Percentiles rank a stretch among this genome's conserved stretches.
These are phyloP conservation scores for Chlorocebus sabaeus DNA, from an alignment of 2,113 vertebrate genomes.

Conservation along the genomic window DNA sequence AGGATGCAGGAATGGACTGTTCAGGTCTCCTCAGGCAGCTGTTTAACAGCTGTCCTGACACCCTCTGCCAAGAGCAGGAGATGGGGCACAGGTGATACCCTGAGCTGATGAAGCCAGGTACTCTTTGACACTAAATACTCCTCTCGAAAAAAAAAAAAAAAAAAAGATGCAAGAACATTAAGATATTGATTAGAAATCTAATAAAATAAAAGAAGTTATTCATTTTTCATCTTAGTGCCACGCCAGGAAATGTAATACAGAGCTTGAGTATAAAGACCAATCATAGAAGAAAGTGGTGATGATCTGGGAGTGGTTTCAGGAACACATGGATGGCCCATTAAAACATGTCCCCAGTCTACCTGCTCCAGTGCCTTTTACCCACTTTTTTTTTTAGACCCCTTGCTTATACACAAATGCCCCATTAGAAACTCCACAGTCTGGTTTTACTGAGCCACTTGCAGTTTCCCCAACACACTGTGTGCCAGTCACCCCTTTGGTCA, in stretches of 20 bases:
- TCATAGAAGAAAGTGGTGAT: not conserved
- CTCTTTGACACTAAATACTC: not conserved
- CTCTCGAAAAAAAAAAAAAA: not conserved
- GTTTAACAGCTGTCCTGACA: not conserved
- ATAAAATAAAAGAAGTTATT: slow-evolving; percentile 13
- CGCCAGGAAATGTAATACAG: not conserved
- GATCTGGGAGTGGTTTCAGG: not conserved
- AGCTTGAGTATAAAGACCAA: not conserved
- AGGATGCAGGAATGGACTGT: not conserved
- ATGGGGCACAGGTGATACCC: not conserved
- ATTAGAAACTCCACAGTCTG: not conserved
- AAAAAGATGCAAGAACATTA: not conserved
- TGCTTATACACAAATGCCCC: not conserved
- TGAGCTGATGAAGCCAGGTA: not conserved
- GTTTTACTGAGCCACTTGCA: not conserved
- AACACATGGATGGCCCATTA: not conserved
- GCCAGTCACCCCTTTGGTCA: not conserved
- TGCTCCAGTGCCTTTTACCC: not conserved
- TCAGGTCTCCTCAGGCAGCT: not conserved
- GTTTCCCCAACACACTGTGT: not conserved
- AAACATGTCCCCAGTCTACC: not conserved
- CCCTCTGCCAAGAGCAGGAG: not conserved
- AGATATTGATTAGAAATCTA: not conserved
- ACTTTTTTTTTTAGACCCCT: not conserved
- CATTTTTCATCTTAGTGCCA: not conserved